Percentiles rank a stretch among this genome's conserved stretches.
These are phyloP conservation scores for Drosophila tsacasi DNA, from an alignment of 1,140 invertebrate genomes.

Conservation along the genomic window DNA sequence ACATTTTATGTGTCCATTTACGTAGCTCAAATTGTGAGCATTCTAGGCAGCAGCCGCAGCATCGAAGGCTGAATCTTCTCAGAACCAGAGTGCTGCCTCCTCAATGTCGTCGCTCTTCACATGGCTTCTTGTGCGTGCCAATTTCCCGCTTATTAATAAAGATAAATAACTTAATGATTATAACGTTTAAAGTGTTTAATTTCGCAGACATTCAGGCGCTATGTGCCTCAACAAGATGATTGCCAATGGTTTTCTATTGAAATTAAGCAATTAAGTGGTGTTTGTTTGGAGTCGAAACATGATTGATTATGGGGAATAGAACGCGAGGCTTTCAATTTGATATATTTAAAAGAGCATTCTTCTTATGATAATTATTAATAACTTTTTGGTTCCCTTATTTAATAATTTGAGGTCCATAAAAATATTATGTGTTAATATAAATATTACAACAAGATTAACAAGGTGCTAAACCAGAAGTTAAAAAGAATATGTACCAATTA, in stretches of 20 bases:
- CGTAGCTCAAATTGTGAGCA: conserved; percentile 73
- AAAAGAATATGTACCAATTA: background rate
- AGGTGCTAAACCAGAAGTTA: background rate
- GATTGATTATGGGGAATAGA: background rate
- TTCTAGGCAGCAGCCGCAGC: conserved; percentile 53
- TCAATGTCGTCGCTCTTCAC: conserved; percentile 37
- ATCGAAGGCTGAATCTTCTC: conserved; percentile 7
- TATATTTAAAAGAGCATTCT: background rate
- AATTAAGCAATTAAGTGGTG: conserved; percentile 46
- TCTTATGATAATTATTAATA: background rate
- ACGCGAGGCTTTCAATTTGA: no score
- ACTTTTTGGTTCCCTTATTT: no score
- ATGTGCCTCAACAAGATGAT: conserved; percentile 10
- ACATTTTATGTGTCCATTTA: conserved; percentile 84
- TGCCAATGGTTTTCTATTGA: conserved; percentile 26
- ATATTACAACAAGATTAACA: background rate
- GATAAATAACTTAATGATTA: conserved; percentile 84
- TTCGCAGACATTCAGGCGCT: conserved; percentile 62
- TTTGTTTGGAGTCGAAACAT: background rate
- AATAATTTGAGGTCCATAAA: no score
- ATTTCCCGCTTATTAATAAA: conserved; percentile 84
- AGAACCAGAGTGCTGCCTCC: conserved; percentile 13
- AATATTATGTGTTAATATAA: background rate
- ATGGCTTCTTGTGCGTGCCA: conserved; percentile 77
- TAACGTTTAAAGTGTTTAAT: conserved; percentile 81